Percentiles rank a stretch among this genome's conserved stretches.
Evolutionary conservation across 1,140 invertebrate species (phyloP).

Genomic region (Bilobella aurantiaca): DNA sequence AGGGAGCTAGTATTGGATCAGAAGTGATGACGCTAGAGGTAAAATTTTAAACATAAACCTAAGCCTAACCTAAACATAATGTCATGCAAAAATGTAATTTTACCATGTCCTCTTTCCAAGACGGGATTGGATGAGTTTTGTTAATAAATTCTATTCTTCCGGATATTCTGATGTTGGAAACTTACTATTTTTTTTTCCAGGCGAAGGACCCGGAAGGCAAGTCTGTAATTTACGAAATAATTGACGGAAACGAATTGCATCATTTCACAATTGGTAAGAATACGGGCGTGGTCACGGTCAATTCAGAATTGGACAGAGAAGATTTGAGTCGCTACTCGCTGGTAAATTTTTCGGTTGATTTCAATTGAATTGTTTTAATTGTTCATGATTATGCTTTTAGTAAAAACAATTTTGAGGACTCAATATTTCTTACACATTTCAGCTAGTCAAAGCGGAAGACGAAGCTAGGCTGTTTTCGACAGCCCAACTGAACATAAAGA

Average conservation of each 20-base stretch:
- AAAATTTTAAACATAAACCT: constrained; percentile 31
- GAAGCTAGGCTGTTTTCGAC: constrained; percentile 67
- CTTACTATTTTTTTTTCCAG: constrained; percentile 42
- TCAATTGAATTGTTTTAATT: no score
- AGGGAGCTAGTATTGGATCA: constrained; percentile 73
- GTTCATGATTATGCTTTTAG: no score
- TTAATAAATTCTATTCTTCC: no score
- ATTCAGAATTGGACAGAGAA: constrained; percentile 71
- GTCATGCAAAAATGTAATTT: background rate
- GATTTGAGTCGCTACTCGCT: constrained; percentile 72
- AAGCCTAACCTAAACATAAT: background rate
- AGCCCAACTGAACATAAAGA: constrained; percentile 72
- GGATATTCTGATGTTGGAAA: background rate
- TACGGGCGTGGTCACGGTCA: constrained; percentile 69
- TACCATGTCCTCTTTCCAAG: no score
- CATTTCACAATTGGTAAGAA: constrained; percentile 74
- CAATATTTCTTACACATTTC: background rate
- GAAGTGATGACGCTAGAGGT: constrained; percentile 60
- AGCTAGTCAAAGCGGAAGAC: constrained; percentile 64
- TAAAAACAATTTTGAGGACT: no score
- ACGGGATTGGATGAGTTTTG: no score
- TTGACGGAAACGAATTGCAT: constrained; percentile 70
- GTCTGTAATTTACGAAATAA: constrained; percentile 68
- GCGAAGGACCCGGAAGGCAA: constrained; percentile 80
- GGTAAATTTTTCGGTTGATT: constrained; percentile 46